Evolutionary conservation across 2,888 invertebrate genomes (phyloP), one percentile per base, ranked within the genome.

Genomic region (Hyalella azteca): DNA sequence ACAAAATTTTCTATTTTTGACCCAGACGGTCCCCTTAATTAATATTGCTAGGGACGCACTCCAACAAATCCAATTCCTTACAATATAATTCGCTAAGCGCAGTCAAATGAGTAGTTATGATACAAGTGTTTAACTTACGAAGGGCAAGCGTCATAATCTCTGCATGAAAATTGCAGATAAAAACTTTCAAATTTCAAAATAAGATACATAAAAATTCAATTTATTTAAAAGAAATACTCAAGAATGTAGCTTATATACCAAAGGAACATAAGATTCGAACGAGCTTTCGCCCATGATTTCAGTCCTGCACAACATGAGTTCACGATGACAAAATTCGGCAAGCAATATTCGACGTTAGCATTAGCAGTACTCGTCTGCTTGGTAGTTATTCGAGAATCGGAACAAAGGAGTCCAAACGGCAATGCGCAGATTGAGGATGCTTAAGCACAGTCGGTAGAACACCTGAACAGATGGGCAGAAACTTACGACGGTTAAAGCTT

Each of bases 371-470:
- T 36, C 3, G 36, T 66, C 0, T 66, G 66, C 36, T 19, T 66
- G 9, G 36, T 19, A 66, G 36, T 66, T 19, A 36, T 36, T 15
- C 66, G 36, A 36, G 32, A 66, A 66, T 66, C 66, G 36, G 36
- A 66, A 66, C 66, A 66, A 66, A 66, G 36, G 36, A 32, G 66
- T 66, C 66, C 66, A 36, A n/a, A n/a, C n/a, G 36, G 36, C 32
- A 36, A 36, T n/a, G n/a, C 29, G 36, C 36, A 36, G 66, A 39
- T 66, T 36, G 66, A 66, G 39, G 66, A 66, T 36, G 66, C 66
- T 54, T 29, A 54, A 26, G 54, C 54, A 54, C 26, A 1, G 54
- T 26, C 54, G 54, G 7, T 13, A n/a, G n/a, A n/a, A n/a, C n/a
- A n/a, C 29, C 54, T 54, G 7, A 29, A 4, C 19, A 66, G 66